Evolutionary conservation across 2,113 vertebrate genomes (phyloP), one percentile per base, ranked within the genome.

Genomic region (Polyodon spathula): DNA sequence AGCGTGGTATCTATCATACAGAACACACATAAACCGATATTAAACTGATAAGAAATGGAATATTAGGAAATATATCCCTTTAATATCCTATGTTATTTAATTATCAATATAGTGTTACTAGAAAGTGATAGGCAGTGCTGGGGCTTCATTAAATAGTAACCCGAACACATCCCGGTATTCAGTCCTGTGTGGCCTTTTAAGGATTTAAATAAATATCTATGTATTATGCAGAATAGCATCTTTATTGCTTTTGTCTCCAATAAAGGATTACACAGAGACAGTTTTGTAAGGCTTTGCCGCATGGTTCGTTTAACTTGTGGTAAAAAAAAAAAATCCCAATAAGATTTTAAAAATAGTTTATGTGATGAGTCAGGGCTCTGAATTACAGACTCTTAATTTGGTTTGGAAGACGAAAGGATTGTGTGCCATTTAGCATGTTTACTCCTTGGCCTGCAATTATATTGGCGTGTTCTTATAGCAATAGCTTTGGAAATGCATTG

Each of bases 301-400:
- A 66, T 63, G 70, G 68, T 63, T 69, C 68, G 70, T 75, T 75
- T 72, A 72, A 75, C 65, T 59, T 60, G 27, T 63, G 56, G 70
- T 64, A 67, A 68, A 68, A 62, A 67, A 68, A 68, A 62, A 12
- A 62, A 50, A 51, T 64, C 66, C 62, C 65, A 4, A 37, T 40
- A 65, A 60, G 61, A 64, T 61, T 43, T 66, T 59, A 67, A 39
- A 46, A 64, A 71, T 57, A 51, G 48, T 63, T 58, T n/a, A n/a
- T n/a, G n/a, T n/a, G n/a, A n/a, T n/a, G n/a, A n/a, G n/a, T n/a
- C n/a, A n/a, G n/a, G n/a, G n/a, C n/a, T n/a, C n/a, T n/a, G n/a
- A n/a, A n/a, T n/a, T n/a, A n/a, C n/a, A n/a, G n/a, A n/a, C 48
- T 62, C n/a, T 50, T 10, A 51, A 64, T 64, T 67, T 66, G 42